Evolutionary conservation across 2,888 invertebrate species (phyloP), one percentile per base, ranked within the genome.

Genomic region (Eurytoma adleriae): DNA sequence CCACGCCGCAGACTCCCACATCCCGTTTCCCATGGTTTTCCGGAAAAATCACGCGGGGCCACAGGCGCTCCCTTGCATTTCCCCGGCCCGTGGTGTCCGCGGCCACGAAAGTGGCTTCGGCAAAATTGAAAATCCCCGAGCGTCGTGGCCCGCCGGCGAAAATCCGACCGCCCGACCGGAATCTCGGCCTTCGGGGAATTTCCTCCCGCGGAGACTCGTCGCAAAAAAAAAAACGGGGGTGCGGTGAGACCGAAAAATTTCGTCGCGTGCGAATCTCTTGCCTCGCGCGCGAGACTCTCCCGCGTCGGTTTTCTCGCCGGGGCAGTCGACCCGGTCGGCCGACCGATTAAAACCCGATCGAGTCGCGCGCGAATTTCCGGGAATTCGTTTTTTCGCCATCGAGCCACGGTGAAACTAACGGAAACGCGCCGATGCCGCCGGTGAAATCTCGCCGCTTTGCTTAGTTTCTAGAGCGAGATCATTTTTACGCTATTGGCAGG

Each of bases 91-190:
- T 40, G 27, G 16, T 64, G 30, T 64, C 64, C 40, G 4, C 24
- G 30, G 16, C 30, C 30, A 5, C 12, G 40, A 64, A 64, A 64
- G 40, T 64, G 18, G 64, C 40, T 64, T 64, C 64, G 54, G 66
- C 54, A 61, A 78, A 73, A 78, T 68, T 78, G 78, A 73, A 78
- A 78, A 78, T 78, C 78, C 72, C 78, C 40, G 40, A 48, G 24
- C 64, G 78, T n/a, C n/a, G 78, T 3, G 40, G 40, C 40, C 40
- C 7, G 40, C 7, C 40, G 61, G 30, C 66, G 16, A 59, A 72
- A 73, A 78, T 78, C 71, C 48, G 40, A n/a, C 27, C 13, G 16
- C 27, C 30, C 62, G n/a, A 40, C 40, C 48, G 16, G 27, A 73
- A 68, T 78, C 72, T 73, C 72, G 24, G 64, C 40, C 50, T 78